Evolutionary conservation across 2,888 invertebrate species (phyloP), one percentile per base, ranked within the genome.

Genomic region (Noctua pronuba): DNA sequence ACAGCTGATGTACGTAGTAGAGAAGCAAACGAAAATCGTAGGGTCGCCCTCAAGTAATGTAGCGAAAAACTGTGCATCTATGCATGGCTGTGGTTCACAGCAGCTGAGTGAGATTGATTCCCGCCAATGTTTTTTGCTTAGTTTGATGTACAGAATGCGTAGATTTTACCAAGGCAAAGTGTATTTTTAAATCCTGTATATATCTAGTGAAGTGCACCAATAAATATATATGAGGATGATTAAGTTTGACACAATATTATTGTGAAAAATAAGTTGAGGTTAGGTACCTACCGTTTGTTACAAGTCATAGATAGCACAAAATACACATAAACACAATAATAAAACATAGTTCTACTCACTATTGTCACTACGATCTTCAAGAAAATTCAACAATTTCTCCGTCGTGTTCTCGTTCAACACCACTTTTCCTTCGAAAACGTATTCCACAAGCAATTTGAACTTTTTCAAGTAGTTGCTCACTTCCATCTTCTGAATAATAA

Each of bases 361-460:
- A 52, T 85, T 77, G 38, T 85, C 85, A 24, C 75, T 74, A 18
- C 74, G 73, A 46, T 90, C 87, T 65, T 90, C 88, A 41, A 93
- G 84, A 73, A 85, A 89, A 28, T 87, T 88, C 35, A 93, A 52
- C 4, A 93, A 73, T 58, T 88, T 90, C 28, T 92, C 90, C 0
- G 87, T 86, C n/a, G 89, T 80, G 64, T 88, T 88, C 21, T 82
- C 83, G 72, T 83, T 88, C 16, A 93, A 65, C 82, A 91, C 90
- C 58, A 88, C 90, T 35, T 90, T 88, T 2, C 88, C 89, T 52
- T 90, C 86, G 35, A 91, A 90, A 11, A 92, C 84, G 72, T 86
- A 88, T 24, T 89, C 84, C 13, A 93, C 86, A 18, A 93, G 82
- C n/a, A 84, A 68, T 77, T 89, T 88, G 21, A 92, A 88, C 79